Base-by-base conservation (phyloP, 1,140 invertebrate genomes). In the Drosophila elegans region DNA sequence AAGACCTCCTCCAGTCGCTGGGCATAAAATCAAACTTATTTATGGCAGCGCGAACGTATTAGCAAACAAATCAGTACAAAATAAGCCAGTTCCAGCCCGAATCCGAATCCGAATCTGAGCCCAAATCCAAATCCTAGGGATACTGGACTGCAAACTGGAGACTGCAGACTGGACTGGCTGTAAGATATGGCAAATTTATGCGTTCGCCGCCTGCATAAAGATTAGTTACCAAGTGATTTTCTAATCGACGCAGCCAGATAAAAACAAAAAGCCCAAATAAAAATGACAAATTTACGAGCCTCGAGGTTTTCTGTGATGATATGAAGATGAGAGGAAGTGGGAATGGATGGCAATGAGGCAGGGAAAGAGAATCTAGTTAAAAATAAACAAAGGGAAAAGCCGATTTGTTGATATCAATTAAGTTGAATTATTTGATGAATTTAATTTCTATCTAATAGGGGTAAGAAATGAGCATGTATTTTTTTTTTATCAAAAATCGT, bases 31-130 rank as follows among this genome's bases (percentile, higher is more conserved):
- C 84, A 80, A 89, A 89, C 84, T 90, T 89, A 89, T 89, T 89
- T 89, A 89, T 89, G 85, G 84, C 84, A 89, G 77, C 80, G 85
- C 84, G 69, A 90, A 84, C 84, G 74, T 89, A 89, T 89, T 89
- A 89, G 84, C 80, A 89, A 89, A 90, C 84, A 89, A 89, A 89
- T 89, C 84, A 89, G 84, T 89, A 89, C 84, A 89, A 89, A 89
- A 89, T 89, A 89, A 89, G 84, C 80, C 55, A 55, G 42, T 39
- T 41, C 41, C 46, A 56, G 48, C 11, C 41, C 48, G 48, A 51
- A 36, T 36, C 45, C 45, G 4, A 12, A 48, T 21, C 13, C 4
- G 4, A 36, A 11, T 10, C 48, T 6, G 44, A 41, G 11, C 61
- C 69, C 52, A 61, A 80, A 49, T 45, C 59, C 69, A 21, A 45